Evolutionary conservation across 2,797 vertebrate species (phyloP), one percentile per base, ranked within the genome.

Genomic region (Lacerta bilineata): DNA sequence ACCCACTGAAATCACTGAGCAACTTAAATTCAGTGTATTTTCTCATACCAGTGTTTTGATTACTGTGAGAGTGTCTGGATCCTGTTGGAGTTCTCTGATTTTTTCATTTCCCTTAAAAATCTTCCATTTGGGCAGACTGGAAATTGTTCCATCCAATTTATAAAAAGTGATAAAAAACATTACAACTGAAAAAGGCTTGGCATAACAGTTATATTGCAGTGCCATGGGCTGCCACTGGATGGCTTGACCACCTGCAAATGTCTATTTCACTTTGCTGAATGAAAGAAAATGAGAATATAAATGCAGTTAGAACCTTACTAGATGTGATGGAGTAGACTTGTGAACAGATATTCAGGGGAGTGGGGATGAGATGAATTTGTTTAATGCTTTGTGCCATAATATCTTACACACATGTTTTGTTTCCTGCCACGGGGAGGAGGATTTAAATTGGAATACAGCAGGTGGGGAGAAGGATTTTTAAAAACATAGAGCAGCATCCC

Each of bases 261-360:
- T 80, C 91, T 5, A 88, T 87, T 64, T 61, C 64, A 23, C 50
- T 81, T 88, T 76, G 64, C 80, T 83, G 76, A 83, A 91, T 78
- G 2, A 50, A 84, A 74, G 6, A 3, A 41, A 29, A 79, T 27
- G 41, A 33, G 33, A 80, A 27, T 69, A 89, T 2, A 92, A 92
- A 87, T 61, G 23, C 10, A 0, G 0, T 77, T 25, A 59, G 86
- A 87, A 66, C 77, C 0, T 0, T n/a, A 83, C 8, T 33, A 55
- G 69, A 74, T 74, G 25, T 25, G 43, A 72, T 33, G 68, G 46
- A 41, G 36, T 6, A 36, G 39, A 39, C 41, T 18, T 74, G 36
- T 74, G 33, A 74, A 74, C 36, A 20, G 36, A 27, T 18, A n/a
- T 72, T 15, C 11, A 15, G 36, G 7, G 61, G 61, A 23, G 17